phyloP scores from a whole-genome alignment of 1,140 invertebrate genomes.

The Lordiphosa mommai region DNA sequence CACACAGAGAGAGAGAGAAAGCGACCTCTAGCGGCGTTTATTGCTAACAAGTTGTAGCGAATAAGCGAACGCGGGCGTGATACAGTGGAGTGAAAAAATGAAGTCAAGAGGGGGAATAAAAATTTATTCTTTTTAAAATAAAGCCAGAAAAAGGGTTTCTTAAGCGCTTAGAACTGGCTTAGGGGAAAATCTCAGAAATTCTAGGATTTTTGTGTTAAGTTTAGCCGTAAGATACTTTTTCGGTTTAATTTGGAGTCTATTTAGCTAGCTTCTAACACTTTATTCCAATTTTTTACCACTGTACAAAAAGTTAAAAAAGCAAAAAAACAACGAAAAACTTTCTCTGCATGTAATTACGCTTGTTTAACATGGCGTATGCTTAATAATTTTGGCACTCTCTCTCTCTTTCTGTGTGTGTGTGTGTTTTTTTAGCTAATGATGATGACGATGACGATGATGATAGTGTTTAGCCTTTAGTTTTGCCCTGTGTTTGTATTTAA shows the following conservation, averaged over 20 bases:
- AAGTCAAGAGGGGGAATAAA: too few species aligned
- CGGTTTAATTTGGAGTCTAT: too few species aligned
- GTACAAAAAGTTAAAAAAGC: too few species aligned
- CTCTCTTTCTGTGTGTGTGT: slow-evolving; percentile 8
- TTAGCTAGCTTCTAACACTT: too few species aligned
- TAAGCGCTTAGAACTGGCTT: too few species aligned
- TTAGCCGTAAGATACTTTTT: too few species aligned
- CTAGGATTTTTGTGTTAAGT: too few species aligned
- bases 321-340: slow-evolving; percentile 1
- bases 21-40: slow-evolving; percentile 61
- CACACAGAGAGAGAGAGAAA: not conserved
- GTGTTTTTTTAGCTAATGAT: slow-evolving; percentile 25
- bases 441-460: slow-evolving; percentile 2
- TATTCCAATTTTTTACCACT: too few species aligned
- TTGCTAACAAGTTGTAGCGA: slow-evolving; percentile 68
- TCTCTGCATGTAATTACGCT: slow-evolving; percentile 61
- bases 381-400: slow-evolving; percentile 46
- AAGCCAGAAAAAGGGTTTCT: too few species aligned
- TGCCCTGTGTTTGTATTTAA: slow-evolving; percentile 10
- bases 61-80: slow-evolving; percentile 8
- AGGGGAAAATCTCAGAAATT: too few species aligned
- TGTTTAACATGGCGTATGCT: slow-evolving; percentile 69
- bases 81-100: not conserved
- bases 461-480: slow-evolving; percentile 5
- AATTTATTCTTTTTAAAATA: too few species aligned